Conservation (phyloP, 2,797 vertebrate species). For the Danio tinwini region DNA sequence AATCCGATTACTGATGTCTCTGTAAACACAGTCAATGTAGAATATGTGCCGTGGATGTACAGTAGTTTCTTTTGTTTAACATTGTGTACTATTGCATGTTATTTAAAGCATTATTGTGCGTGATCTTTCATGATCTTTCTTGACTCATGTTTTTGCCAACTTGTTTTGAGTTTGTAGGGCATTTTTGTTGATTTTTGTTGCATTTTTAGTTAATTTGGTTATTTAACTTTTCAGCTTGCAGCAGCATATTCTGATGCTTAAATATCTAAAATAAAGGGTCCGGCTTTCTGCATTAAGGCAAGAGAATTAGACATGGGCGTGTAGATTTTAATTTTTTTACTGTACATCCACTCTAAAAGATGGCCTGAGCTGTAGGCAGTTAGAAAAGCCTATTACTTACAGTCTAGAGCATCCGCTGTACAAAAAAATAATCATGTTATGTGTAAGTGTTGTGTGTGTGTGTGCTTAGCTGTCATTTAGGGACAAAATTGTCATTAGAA, state of each 20-base stretch:
- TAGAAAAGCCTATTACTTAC: conserved; percentile 44
- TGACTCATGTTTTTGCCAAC: no score
- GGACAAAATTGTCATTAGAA: conserved; percentile 13
- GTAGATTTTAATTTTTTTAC: neutral
- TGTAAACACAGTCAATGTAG: no score
- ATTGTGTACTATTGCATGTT: neutral
- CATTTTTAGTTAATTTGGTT: no score
- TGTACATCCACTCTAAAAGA: conserved; percentile 18
- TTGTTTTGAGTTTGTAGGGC: no score
- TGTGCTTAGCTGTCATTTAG: neutral
- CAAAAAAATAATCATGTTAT: conserved; percentile 17
- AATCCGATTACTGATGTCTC: no score
- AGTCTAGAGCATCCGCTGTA: conserved; percentile 29
- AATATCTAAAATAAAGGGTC: conserved; percentile 26
- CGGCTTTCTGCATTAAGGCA: conserved; percentile 1
- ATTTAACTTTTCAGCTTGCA: neutral
- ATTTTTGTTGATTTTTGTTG: no score
- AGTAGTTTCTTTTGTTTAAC: neutral
- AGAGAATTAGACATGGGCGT: neutral
- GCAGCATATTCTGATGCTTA: neutral
- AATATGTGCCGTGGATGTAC: neutral
- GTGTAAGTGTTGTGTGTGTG: conserved; percentile 19
- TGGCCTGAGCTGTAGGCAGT: conserved; percentile 23
- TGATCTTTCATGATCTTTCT: no score
- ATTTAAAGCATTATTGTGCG: neutral